Conservation (phyloP, 2,113 vertebrate species). For the Crocuta crocuta region DNA sequence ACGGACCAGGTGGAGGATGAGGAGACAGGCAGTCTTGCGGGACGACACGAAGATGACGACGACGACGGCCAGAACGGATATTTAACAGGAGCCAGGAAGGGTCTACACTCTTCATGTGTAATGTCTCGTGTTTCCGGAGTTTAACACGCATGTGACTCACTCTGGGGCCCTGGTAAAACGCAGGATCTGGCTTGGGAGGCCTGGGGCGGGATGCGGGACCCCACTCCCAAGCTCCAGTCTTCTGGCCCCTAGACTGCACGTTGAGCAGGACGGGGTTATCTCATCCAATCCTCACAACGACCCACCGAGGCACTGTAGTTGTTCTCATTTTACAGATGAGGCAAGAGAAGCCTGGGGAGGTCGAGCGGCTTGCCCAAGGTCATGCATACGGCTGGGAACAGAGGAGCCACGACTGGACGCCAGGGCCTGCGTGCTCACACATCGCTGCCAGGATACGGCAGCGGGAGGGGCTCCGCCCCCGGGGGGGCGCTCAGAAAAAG, state of each 20-base stretch:
- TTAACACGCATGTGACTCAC: accelerated
- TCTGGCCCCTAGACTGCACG: accelerated
- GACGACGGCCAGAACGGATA: accelerated
- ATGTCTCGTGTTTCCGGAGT: background rate
- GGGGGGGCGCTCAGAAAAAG: background rate
- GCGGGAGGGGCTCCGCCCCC: background rate
- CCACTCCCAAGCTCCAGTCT: background rate
- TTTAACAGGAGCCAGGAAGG: background rate
- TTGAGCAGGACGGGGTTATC: background rate
- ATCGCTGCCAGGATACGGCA: background rate
- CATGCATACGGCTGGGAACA: background rate
- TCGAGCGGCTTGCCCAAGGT: background rate
- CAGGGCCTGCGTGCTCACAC: background rate
- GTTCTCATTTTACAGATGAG: background rate
- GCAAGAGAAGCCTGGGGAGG: background rate
- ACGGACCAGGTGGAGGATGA: no score
- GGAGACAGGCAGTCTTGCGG: background rate
- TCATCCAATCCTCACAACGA: background rate
- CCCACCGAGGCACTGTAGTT: background rate
- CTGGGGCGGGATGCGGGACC: no score
- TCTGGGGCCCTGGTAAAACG: background rate
- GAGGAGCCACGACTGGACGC: background rate
- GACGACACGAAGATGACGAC: accelerated
- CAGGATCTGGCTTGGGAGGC: background rate
- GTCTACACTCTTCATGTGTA: background rate